Percentiles rank a stretch among this genome's conserved stretches.
Conservation (phyloP, 2,888 invertebrate species). For the Dasypolia templi region DNA sequence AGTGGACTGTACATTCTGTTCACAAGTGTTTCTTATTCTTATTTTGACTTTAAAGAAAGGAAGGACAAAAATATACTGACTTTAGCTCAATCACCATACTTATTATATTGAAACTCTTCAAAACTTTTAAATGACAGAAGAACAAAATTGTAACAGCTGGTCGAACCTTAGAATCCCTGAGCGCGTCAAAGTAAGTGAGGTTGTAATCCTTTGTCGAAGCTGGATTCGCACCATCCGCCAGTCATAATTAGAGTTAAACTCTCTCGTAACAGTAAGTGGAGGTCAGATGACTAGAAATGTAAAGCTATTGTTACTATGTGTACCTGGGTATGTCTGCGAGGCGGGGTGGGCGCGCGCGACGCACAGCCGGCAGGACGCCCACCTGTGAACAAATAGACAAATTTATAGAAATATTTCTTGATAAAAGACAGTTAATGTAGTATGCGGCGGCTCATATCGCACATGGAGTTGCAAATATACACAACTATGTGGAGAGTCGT, state of each 20-base stretch:
- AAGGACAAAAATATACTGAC: background rate
- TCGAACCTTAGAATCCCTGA: too few species aligned
- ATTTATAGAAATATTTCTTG: conserved; percentile 4
- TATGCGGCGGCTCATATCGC: background rate
- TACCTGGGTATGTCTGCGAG: conserved; percentile 87
- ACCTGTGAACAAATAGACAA: conserved; percentile 73
- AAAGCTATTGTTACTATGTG: background rate
- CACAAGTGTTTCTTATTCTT: background rate
- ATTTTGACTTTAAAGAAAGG: background rate
- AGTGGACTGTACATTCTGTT: background rate
- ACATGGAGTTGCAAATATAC: background rate
- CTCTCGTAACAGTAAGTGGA: too few species aligned
- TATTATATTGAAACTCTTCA: background rate
- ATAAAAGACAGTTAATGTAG: background rate
- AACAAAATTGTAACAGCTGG: too few species aligned
- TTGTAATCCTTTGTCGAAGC: too few species aligned
- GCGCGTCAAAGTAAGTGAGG: too few species aligned
- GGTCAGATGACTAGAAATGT: background rate
- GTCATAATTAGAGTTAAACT: too few species aligned
- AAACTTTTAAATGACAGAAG: too few species aligned
- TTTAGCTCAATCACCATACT: background rate
- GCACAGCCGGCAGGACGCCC: conserved; percentile 81
- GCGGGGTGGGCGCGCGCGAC: conserved; percentile 82
- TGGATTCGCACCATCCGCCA: too few species aligned
- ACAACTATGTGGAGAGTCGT: background rate